Evolutionary conservation across 1,140 invertebrate genomes (phyloP).

Genomic region (Polypedilum vanderplanki): DNA sequence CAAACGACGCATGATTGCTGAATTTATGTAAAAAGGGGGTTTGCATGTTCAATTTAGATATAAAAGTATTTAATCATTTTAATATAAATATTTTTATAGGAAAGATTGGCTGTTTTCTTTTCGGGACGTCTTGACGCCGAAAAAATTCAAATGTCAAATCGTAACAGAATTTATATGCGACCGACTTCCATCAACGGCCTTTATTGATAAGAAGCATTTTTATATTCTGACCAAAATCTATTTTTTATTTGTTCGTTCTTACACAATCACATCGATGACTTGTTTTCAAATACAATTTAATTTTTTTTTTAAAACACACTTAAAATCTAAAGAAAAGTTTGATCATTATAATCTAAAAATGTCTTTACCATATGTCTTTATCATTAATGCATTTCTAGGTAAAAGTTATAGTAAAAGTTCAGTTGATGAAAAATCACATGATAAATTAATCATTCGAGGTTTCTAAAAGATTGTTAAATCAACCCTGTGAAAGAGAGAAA

Average conservation of each 20-base stretch:
- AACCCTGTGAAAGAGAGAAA: not conserved
- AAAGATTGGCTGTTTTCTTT: conserved; percentile 40
- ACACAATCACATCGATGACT: conserved; percentile 1
- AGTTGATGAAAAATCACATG: conserved; percentile 18
- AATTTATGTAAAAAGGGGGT: no score
- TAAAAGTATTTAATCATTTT: not conserved
- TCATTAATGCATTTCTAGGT: not conserved
- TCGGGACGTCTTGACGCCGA: conserved; percentile 43
- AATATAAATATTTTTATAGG: conserved; percentile 33
- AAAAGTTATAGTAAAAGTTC: not conserved
- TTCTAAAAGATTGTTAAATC: not conserved
- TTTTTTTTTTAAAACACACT: conserved; percentile 9
- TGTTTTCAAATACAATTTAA: not conserved
- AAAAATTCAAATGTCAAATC: conserved; percentile 34
- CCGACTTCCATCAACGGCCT: not conserved
- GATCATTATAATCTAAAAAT: not conserved
- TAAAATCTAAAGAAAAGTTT: not conserved
- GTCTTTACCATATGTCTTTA: conserved; percentile 4
- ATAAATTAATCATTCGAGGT: not conserved
- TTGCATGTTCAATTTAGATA: no score
- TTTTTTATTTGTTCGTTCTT: not conserved
- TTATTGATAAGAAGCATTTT: not conserved
- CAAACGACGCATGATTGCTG: no score
- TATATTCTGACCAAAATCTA: not conserved
- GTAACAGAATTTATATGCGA: conserved; percentile 4